Evolutionary conservation across 2,113 vertebrate species (phyloP), one percentile per base, ranked within the genome.

Genomic region (Alethe diademata): DNA sequence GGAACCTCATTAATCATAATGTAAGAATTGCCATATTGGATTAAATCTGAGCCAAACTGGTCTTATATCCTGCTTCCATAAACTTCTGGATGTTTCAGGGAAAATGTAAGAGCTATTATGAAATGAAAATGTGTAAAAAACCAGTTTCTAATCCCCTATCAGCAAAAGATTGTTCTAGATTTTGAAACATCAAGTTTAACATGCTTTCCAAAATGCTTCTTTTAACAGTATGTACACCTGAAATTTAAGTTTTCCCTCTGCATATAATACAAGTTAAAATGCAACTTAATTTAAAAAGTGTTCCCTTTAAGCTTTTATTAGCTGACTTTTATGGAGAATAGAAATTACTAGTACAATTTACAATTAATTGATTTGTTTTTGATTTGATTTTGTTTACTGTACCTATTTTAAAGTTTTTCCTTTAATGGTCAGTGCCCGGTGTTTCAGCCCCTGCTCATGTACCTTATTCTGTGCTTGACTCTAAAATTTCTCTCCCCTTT

Each of bases 1-100:
- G 31, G 79, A 96, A 83, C 61, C 38, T 96, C 90, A 92, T 96
- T 91, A 95, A 94, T 95, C 92, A 83, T 51, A 92, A 88, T 2
- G 1, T 33, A 93, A 69, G 38, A 92, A 85, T 23, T 86, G 84
- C 54, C 78, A 71, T 64, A 45, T 12, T 78, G 67, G 56, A 83
- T 85, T 86, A 86, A 38, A 94, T 13, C 35, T 43, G 64, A 82
- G 75, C 15, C 33, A 17, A 78, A 73, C 19, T 56, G 48, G 28
- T 78, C 33, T 85, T 70, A 76, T 9, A 54, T 26, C 28, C 47
- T 51, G 5, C 50, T 91, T 67, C 71, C 74, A 36, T 42, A 60
- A 80, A 83, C 40, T 58, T 66, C 31, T 47, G n/a, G 19, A 38
- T 62, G 8, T 61, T 86, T 65, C 47, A 60, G 12, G n/a, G 29